Conservation (phyloP, 2,113 vertebrate genomes). For the Alexandromys fortis region DNA sequence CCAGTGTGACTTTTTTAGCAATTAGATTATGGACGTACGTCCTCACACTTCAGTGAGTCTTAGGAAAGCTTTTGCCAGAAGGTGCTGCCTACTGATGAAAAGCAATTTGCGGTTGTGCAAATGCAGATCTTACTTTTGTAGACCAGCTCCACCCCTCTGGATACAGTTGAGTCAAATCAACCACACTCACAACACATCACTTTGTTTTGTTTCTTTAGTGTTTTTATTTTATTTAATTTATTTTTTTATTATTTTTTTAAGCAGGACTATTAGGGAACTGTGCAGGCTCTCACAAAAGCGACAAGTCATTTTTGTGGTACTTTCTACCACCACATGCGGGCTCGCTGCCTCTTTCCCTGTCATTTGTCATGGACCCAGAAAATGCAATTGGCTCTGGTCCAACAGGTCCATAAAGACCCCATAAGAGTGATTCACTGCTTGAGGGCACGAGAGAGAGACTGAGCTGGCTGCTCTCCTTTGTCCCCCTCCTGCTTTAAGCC, state of each 20-base stretch:
- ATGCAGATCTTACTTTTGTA: neutral
- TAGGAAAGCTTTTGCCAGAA: neutral
- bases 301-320: neutral
- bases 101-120: neutral
- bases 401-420: neutral
- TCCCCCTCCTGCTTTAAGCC: neutral
- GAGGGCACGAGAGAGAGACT: neutral
- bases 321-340: neutral
- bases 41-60: neutral
- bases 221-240: neutral
- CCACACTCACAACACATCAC: neutral
- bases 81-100: neutral
- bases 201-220: neutral
- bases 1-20: neutral
- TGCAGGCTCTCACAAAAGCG: neutral
- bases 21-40: neutral
- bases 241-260: neutral
- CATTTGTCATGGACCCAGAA: slow-evolving; percentile 24
- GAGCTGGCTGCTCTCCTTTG: neutral
- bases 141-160: neutral
- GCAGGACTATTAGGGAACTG: neutral
- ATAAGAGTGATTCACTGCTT: neutral
- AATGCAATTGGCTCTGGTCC: neutral
- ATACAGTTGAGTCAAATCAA: neutral
- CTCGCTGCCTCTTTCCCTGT: neutral